Evolutionary conservation across 2,888 invertebrate genomes (phyloP).

Genomic region (Thelaira solivaga): DNA sequence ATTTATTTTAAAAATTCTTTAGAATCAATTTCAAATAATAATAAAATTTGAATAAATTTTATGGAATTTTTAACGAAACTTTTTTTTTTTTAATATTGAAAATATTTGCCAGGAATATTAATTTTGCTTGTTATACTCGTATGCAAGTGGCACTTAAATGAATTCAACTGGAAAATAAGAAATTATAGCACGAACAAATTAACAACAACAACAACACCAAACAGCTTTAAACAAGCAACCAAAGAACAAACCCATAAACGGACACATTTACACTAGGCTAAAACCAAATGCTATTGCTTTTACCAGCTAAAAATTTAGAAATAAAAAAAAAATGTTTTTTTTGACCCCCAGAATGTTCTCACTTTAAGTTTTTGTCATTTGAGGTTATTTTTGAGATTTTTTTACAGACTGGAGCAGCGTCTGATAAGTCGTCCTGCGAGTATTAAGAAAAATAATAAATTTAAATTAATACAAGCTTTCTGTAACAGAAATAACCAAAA

Average conservation of each 20-base stretch:
- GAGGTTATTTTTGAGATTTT: too few species aligned
- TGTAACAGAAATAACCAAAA: background rate
- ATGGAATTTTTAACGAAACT: slow-evolving; percentile 51
- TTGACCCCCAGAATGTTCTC: too few species aligned
- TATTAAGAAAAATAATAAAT: too few species aligned
- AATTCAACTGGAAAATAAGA: slow-evolving; percentile 57
- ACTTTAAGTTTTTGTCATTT: too few species aligned
- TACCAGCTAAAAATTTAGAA: too few species aligned
- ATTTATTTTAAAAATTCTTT: slow-evolving; percentile 50
- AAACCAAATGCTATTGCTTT: too few species aligned
- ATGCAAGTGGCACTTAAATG: slow-evolving; percentile 20
- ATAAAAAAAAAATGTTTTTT: too few species aligned
- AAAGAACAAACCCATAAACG: background rate
- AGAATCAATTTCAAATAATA: slow-evolving; percentile 60
- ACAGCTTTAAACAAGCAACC: slow-evolving; percentile 1
- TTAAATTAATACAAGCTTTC: too few species aligned
- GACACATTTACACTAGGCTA: background rate
- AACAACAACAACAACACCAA: background rate
- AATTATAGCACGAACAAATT: slow-evolving; percentile 26
- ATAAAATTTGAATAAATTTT: slow-evolving; percentile 62
- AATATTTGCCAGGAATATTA: slow-evolving; percentile 7
- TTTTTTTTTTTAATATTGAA: slow-evolving; percentile 34
- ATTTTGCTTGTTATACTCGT: background rate
- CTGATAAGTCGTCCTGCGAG: too few species aligned
- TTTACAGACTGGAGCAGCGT: too few species aligned